Evolutionary conservation across 2,888 invertebrate species (phyloP), one percentile per base, ranked within the genome.

Genomic region (Agrochola litura): DNA sequence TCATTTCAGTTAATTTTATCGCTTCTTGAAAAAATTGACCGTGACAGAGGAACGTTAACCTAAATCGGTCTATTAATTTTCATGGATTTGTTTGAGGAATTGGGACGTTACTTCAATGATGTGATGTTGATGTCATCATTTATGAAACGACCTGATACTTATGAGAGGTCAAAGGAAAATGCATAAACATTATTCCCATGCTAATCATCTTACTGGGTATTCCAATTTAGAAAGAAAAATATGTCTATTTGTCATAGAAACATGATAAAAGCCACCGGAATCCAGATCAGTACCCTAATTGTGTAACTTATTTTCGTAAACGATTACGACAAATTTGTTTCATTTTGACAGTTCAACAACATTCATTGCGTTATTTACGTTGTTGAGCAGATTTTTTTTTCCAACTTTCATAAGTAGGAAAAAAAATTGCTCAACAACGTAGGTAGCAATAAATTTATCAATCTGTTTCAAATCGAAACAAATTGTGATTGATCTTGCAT

Each of bases 1-100:
- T 68, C 16, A 66, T 76, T 82, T 72, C 10, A 56, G 69, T 72
- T 61, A 80, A 61, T 79, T 74, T 82, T 61, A 81, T 76, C 12
- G 43, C 52, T 76, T 49, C 41, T 54, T 56, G 1, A 8, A 46
- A 60, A 80, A 84, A 73, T 82, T 85, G 25, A 58, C 76, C 66
- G 37, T 60, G 49, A 61, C 58, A 41, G 10, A 61, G 2, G 14
- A 25, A 37, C 37, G 22, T 56, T 63, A 22, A 67, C 3, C 16
- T 46, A 0, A 2, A 49, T 37, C 60, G 69, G 61, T 37, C 46
- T 37, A 69, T 84, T 81, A 66, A 84, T 60, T 81, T 66, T 70
- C 37, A 68, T 52, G 41, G 37, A 43, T 58, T 71, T 43, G 3
- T 58, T 65, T 49, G 43, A 69, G 60, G 12, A 43, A 16, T 78